phyloP scores from a whole-genome alignment of 92 coral and sea anemone species.

The Porites divaricata region DNA sequence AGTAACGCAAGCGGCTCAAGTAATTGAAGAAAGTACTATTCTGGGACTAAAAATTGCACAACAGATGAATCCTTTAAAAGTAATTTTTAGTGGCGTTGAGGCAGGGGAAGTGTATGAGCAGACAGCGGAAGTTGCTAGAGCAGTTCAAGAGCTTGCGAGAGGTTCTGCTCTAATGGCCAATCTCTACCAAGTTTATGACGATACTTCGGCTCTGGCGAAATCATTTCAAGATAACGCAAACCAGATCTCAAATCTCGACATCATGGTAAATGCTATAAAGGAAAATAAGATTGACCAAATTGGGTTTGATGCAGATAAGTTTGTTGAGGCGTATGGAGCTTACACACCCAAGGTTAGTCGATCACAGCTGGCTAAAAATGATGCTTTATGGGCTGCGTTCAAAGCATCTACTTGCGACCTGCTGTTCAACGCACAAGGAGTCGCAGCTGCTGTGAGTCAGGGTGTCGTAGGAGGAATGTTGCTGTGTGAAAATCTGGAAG shows the following conservation, averaged over 20 bases:
- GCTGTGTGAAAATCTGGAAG: constrained; percentile 69
- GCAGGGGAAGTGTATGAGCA: constrained; percentile 62
- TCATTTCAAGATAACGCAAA: constrained; percentile 43
- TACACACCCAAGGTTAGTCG: constrained; percentile 71
- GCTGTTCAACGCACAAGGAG: constrained; percentile 49
- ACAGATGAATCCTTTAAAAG: constrained; percentile 52
- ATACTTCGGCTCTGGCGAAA: constrained; percentile 26
- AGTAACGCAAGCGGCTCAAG: constrained; percentile 23
- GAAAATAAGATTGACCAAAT: constrained; percentile 24
- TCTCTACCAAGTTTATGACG: constrained; percentile 14
- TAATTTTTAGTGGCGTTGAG: constrained; percentile 58
- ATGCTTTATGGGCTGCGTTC: constrained; percentile 62
- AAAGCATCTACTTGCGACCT: constrained; percentile 63
- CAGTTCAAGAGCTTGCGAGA: constrained; percentile 28
- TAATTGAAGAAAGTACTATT: constrained; percentile 37
- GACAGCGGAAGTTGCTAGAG: constrained; percentile 40
- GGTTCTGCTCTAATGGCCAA: constrained; percentile 18
- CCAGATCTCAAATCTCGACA: constrained; percentile 44
- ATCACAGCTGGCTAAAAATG: constrained; percentile 39
- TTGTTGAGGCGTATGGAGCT: constrained; percentile 55
- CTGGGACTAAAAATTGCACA: constrained; percentile 54
- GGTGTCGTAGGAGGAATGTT: constrained; percentile 64
- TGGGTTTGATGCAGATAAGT: constrained; percentile 51
- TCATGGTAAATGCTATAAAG: constrained; percentile 47
- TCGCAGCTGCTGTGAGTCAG: constrained; percentile 24